Conservation (phyloP, 2,888 invertebrate genomes). For the Rhagium mordax region DNA sequence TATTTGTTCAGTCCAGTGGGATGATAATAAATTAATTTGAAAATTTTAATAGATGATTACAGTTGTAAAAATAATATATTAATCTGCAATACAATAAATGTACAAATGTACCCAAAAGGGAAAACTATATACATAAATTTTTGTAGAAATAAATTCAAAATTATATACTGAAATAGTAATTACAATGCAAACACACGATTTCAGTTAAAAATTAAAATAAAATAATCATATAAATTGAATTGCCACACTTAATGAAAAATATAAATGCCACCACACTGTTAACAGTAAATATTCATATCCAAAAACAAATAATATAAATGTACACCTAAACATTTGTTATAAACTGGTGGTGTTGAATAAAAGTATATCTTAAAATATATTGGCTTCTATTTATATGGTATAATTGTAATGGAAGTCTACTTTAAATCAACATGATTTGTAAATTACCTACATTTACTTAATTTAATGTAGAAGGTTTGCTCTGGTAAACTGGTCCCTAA, state of each 20-base stretch:
- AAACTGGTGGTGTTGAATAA: constrained; percentile 36
- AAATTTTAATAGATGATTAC: too few relatives aligned
- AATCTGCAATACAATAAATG: constrained; percentile 1
- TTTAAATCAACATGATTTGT: constrained; percentile 50
- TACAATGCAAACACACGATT: not conserved
- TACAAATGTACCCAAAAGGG: not conserved
- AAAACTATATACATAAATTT: not conserved
- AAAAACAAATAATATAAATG: constrained; percentile 42
- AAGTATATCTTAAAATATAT: constrained; percentile 42
- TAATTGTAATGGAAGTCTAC: constrained; percentile 45
- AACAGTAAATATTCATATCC: constrained; percentile 32
- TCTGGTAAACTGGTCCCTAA: constrained; percentile 46
- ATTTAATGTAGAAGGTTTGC: constrained; percentile 46
- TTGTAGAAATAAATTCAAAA: not conserved
- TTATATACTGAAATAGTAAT: not conserved
- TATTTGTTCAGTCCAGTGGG: not conserved
- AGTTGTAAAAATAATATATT: too few relatives aligned
- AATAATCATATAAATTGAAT: constrained; percentile 1
- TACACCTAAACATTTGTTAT: constrained; percentile 43
- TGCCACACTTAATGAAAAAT: constrained; percentile 25
- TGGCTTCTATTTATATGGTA: constrained; percentile 39
- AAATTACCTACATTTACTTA: constrained; percentile 41
- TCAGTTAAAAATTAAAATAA: not conserved
- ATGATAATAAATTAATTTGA: not conserved
- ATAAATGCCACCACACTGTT: constrained; percentile 26